Percentiles rank a stretch among this genome's conserved stretches.
phyloP scores from a whole-genome alignment of 2,888 invertebrate species.

The Oligia latruncula region DNA sequence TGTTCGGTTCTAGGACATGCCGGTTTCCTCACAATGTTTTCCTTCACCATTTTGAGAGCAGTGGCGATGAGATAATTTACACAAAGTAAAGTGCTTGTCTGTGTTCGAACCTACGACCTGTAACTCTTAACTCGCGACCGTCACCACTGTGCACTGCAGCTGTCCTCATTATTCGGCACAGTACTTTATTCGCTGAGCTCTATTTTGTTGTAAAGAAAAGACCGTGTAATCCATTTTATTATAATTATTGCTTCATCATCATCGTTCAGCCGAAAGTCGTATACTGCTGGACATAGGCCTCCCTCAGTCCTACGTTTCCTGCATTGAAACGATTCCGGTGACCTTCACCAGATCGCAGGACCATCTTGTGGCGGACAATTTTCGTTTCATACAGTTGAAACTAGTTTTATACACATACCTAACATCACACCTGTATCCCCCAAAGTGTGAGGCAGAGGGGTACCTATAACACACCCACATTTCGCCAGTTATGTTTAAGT shows the following conservation, averaged over 20 bases:
- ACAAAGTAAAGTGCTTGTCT: background rate
- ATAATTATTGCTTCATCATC: too few species aligned
- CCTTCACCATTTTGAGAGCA: background rate
- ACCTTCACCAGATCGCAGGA: background rate
- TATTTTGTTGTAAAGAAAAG: background rate
- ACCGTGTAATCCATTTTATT: too few species aligned
- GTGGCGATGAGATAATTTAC: background rate
- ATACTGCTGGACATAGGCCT: background rate
- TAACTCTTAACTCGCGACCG: background rate
- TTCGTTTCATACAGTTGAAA: background rate
- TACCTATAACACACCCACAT: too few species aligned
- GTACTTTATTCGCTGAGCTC: background rate
- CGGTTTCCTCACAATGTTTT: background rate
- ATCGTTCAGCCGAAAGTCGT: background rate
- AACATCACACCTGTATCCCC: too few species aligned
- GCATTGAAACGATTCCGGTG: background rate
- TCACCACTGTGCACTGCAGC: background rate
- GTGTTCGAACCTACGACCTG: background rate
- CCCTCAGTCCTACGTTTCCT: background rate
- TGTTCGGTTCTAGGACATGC: background rate
- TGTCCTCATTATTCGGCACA: background rate
- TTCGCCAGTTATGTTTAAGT: too few species aligned
- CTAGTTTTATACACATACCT: too few species aligned
- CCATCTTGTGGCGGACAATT: background rate
- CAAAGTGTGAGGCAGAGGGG: too few species aligned